A percentile compares a stretch with the other conserved stretches of the same genome.
Conservation (phyloP, 1,140 invertebrate species). For the Mizuhopecten yessoensis region DNA sequence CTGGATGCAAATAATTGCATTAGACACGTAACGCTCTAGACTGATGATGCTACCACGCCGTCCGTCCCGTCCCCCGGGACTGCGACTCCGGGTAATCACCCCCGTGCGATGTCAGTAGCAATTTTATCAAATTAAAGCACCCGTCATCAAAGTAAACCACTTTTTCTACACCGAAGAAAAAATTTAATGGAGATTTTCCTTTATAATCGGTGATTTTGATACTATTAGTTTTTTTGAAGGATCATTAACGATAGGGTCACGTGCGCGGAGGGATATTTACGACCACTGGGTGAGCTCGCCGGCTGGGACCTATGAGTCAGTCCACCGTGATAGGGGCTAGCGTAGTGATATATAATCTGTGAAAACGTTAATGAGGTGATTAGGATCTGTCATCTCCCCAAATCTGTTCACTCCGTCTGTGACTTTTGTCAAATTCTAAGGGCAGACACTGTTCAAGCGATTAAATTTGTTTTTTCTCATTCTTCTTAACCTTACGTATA, state of each 20-base stretch:
- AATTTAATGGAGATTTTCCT: neutral
- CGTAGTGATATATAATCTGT: neutral
- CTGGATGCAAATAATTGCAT: neutral
- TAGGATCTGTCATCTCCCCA: neutral
- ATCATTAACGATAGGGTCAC: neutral
- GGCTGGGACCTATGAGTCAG: neutral
- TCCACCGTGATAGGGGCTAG: neutral
- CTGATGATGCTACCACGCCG: neutral
- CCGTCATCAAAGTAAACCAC: constrained; percentile 8
- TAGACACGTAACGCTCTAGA: constrained; percentile 31
- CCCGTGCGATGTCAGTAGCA: constrained; percentile 5
- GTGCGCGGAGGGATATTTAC: constrained; percentile 21
- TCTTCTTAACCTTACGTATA: no score
- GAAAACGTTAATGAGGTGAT: constrained; percentile 26
- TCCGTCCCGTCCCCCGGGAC: constrained; percentile 34
- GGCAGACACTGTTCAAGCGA: neutral
- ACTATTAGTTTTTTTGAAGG: constrained; percentile 24
- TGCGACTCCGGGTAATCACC: neutral
- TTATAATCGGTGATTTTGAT: neutral
- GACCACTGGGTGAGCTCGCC: neutral
- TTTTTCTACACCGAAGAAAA: neutral
- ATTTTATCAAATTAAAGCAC: neutral
- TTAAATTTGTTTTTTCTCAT: no score
- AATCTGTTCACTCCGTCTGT: neutral
- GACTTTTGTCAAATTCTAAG: neutral